Base-by-base conservation (phyloP, 2,888 invertebrate genomes). In the Tribolium freemani region DNA sequence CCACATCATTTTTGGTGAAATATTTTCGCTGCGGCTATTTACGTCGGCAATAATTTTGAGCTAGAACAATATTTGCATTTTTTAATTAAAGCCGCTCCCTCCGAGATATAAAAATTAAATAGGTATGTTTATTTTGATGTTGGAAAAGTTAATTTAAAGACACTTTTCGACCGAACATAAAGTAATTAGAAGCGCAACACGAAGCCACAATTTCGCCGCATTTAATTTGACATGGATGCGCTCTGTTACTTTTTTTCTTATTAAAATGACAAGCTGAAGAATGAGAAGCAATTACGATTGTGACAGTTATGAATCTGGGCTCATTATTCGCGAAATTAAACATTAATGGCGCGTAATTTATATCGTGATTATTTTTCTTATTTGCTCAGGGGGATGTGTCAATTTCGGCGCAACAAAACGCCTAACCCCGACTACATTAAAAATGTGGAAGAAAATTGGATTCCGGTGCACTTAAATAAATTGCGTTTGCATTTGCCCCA, bases 301-400 rank as follows among this genome's bases (percentile, higher is more conserved):
- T 60, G 72, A 56, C 72, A 68, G 68, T 68, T 56, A 72, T 61
- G 56, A 68, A 72, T 72, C 54, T 26, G 20, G 45, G 30, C 60
- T 61, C 61, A 50, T 72, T 68, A 72, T 56, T 71, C 53, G 30
- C 45, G 38, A 56, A 72, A 72, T 72, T 72, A 68, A 56, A 56
- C 61, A 56, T 54, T 72, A 71, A 67, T 67, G 67, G 57, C 5
- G 26, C 21, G 51, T 51, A 56, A 66, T 71, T 71, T 71, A 71
- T 71, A 30, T 66, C 20, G 16, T 13, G 61, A 70, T 70, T 63
- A 70, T 70, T 70, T 61, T 54, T 45, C 61, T 31, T 69, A 69
- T 63, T 69, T 63, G 26, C 51, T 69, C 20, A 38, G 50, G 63
- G 5, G 13, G 60, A 48, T 48, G 21, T 46, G 60, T 60, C 60